These are phyloP conservation scores for Eulemur coronatus DNA, from an alignment of 2,797 vertebrate species.

Conservation along the genomic window DNA sequence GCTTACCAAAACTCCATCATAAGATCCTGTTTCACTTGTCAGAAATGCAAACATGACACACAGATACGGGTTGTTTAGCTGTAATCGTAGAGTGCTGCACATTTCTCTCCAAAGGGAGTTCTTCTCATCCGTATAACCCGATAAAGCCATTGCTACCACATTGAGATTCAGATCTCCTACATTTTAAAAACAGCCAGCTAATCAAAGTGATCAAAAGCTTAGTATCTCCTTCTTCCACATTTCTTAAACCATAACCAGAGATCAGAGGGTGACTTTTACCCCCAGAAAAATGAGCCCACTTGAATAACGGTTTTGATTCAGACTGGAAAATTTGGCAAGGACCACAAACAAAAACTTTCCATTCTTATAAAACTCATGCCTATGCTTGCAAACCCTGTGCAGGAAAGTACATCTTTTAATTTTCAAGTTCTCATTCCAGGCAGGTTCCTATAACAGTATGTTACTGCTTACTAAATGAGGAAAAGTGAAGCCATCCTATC, in stretches of 20 bases:
- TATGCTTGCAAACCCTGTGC: not conserved
- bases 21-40: constrained; percentile 95
- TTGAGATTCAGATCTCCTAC: constrained; percentile 98
- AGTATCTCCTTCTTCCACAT: not conserved
- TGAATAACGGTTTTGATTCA: constrained; percentile 7
- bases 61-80: constrained; percentile 96
- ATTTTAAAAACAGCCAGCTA: constrained; percentile 61
- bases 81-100: constrained; percentile 96
- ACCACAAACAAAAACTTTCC: not conserved
- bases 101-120: constrained; percentile 98
- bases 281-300: not conserved
- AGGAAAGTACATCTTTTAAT: constrained; percentile 13
- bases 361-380: not conserved
- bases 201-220: constrained; percentile 29
- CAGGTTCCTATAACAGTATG: not conserved
- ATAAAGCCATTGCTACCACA: constrained; percentile 98
- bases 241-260: constrained; percentile 15
- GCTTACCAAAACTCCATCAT: constrained; percentile 96
- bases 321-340: not conserved
- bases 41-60: constrained; percentile 99
- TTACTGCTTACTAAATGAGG: not conserved
- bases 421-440: constrained; percentile 1
- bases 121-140: constrained; percentile 98
- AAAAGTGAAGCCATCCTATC: not conserved
- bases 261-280: not conserved